These are phyloP conservation scores for Tychaedon coryphoeus DNA, from an alignment of 2,113 vertebrate genomes.

Conservation along the genomic window DNA sequence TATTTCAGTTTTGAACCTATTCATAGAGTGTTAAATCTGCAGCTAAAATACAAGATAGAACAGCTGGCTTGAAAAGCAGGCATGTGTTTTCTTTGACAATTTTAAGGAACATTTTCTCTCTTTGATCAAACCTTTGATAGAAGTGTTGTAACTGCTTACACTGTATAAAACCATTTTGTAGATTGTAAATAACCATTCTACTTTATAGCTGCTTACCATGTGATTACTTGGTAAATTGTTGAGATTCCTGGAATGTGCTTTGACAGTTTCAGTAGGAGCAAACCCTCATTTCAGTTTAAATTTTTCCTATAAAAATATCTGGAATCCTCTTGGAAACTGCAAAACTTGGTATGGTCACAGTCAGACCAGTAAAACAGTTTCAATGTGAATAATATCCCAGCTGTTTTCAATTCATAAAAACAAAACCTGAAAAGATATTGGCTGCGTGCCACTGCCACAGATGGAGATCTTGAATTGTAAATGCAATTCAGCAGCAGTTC, in stretches of 20 bases:
- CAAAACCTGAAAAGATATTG: constrained; percentile 26
- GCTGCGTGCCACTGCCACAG: constrained; percentile 22
- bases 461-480: constrained; percentile 20
- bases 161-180: constrained; percentile 50
- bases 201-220: constrained; percentile 47
- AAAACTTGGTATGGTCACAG: constrained; percentile 17
- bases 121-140: constrained; percentile 47
- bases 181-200: constrained; percentile 50
- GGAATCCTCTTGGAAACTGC: constrained; percentile 13
- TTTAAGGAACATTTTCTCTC: constrained; percentile 36
- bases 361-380: constrained; percentile 34
- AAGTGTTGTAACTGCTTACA: constrained; percentile 43
- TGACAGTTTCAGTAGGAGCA: constrained; percentile 52
- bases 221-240: constrained; percentile 34
- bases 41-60: neutral
- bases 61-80: neutral
- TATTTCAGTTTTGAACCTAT: neutral
- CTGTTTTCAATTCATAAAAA: constrained; percentile 34
- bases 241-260: constrained; percentile 57
- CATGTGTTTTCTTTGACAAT: neutral
- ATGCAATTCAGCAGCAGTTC: neutral
- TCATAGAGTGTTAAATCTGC: neutral
- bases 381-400: neutral
- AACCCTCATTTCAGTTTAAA: constrained; percentile 48
- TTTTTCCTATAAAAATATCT: constrained; percentile 36